Conservation (phyloP, 2,113 vertebrate species). For the Carassius auratus region DNA sequence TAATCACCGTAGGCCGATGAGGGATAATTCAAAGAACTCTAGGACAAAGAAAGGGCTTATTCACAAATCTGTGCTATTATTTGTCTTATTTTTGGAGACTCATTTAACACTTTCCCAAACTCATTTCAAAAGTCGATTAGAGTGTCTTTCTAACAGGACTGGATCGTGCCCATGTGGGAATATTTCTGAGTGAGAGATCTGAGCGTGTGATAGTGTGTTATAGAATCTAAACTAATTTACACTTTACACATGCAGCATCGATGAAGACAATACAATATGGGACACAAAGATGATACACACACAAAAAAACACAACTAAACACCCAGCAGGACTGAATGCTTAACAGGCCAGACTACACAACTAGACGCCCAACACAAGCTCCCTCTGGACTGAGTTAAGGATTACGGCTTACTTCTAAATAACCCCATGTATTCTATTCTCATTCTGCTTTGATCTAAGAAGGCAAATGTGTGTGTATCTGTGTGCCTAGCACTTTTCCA, state of each 20-base stretch:
- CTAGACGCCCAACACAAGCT: slow-evolving; percentile 15
- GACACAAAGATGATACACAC: slow-evolving; percentile 21
- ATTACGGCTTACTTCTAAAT: slow-evolving; percentile 17
- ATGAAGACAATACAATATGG: slow-evolving; percentile 24
- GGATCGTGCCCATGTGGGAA: background rate
- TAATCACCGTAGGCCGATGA: background rate
- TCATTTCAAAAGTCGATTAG: slow-evolving; percentile 24
- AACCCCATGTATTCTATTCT: background rate
- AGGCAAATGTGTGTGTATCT: background rate
- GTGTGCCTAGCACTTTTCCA: background rate
- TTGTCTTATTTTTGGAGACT: slow-evolving; percentile 17
- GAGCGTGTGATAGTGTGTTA: background rate
- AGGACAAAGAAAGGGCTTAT: background rate
- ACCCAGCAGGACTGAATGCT: slow-evolving; percentile 18
- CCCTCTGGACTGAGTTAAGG: slow-evolving; percentile 2
- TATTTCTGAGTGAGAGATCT: slow-evolving; percentile 17
- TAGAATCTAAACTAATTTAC: slow-evolving; percentile 39
- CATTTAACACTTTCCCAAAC: slow-evolving; percentile 19
- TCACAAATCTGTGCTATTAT: background rate
- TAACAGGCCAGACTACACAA: slow-evolving; percentile 3
- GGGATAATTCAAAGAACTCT: background rate
- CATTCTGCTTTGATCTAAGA: slow-evolving; percentile 18
- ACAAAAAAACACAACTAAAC: slow-evolving; percentile 21
- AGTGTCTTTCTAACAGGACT: slow-evolving; percentile 5
- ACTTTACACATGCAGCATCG: background rate